Evolutionary conservation across 2,113 vertebrate species (phyloP).

Genomic region (Chionis minor): DNA sequence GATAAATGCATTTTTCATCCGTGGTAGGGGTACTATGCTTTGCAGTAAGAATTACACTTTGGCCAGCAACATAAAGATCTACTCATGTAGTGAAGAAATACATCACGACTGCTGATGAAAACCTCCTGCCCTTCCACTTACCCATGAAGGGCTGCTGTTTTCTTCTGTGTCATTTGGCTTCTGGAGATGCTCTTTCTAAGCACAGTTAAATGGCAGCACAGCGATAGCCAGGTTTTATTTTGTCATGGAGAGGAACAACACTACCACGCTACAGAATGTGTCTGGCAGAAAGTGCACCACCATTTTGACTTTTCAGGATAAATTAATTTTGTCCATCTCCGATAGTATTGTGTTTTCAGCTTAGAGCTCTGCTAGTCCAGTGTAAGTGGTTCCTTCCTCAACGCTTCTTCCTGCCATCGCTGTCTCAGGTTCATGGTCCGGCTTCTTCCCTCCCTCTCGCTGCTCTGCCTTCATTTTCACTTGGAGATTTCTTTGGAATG

Average conservation of each 20-base stretch:
- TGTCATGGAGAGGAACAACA: rapidly evolving
- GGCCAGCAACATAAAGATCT: neutral
- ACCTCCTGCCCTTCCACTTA: neutral
- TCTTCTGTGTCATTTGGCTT: neutral
- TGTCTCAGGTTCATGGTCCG: neutral
- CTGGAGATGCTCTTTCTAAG: neutral
- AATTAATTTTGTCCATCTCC: neutral
- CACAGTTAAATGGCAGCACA: neutral
- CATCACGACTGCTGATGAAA: neutral
- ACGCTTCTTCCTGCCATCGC: neutral
- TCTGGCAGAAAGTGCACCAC: neutral
- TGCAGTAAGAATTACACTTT: neutral
- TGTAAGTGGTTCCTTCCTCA: rapidly evolving
- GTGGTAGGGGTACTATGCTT: neutral
- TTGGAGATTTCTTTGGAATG: neutral
- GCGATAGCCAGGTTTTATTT: neutral
- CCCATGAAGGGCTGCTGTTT: neutral
- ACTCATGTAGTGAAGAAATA: neutral
- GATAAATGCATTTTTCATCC: neutral
- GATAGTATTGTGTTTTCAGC: neutral
- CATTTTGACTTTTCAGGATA: neutral
- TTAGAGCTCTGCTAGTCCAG: neutral
- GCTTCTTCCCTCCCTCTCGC: neutral
- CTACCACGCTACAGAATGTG: neutral
- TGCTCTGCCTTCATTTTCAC: neutral